These are phyloP conservation scores for Drosophila funebris DNA, from an alignment of 1,140 invertebrate genomes.

Conservation along the genomic window DNA sequence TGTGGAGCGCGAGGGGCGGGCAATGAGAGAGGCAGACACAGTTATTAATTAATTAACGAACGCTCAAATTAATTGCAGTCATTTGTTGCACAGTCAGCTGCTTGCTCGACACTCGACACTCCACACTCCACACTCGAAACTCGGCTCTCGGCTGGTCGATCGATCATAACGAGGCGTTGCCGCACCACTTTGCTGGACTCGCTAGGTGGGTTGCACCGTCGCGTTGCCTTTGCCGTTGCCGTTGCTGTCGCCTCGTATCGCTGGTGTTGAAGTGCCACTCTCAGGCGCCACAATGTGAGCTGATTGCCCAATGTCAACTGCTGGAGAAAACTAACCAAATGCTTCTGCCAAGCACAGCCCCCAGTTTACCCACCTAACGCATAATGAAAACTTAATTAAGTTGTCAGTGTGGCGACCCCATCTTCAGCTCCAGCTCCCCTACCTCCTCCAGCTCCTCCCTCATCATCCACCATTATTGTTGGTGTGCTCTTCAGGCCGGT, in stretches of 20 bases:
- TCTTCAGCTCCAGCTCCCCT: too few species aligned
- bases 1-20: neutral
- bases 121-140: neutral
- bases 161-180: constrained; percentile 53
- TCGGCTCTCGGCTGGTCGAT: constrained; percentile 31
- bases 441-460: neutral
- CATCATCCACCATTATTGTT: constrained; percentile 1
- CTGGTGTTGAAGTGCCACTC: constrained; percentile 40
- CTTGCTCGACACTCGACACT: constrained; percentile 13
- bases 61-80: constrained; percentile 69
- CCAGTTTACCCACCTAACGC: constrained; percentile 13
- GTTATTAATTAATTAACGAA: constrained; percentile 77
- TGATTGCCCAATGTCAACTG: constrained; percentile 52
- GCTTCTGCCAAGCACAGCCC: neutral
- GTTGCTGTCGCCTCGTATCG: constrained; percentile 5
- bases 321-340: constrained; percentile 5
- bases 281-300: constrained; percentile 46
- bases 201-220: neutral
- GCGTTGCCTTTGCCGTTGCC: too few species aligned
- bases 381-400: constrained; percentile 80
- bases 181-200: constrained; percentile 17
- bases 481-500: neutral
- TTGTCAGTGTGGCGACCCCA: constrained; percentile 51
- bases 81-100: constrained; percentile 71
- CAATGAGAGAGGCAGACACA: constrained; percentile 13